phyloP scores from a whole-genome alignment of 1,140 invertebrate genomes.

The Macrostomum lignano region DNA sequence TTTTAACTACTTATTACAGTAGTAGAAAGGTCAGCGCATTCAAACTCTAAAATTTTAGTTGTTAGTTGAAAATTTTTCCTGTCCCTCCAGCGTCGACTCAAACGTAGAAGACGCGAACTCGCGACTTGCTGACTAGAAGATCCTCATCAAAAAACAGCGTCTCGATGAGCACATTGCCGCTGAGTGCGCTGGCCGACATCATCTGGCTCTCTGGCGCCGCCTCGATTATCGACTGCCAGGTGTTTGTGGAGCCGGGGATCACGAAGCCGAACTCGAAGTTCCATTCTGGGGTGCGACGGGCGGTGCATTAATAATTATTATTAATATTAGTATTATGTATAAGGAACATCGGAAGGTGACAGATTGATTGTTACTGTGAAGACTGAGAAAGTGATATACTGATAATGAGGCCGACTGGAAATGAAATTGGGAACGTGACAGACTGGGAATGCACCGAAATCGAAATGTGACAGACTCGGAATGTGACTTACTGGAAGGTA shows the following conservation, averaged over 20 bases:
- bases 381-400: too few species aligned
- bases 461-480: too few species aligned
- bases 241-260: slow-evolving; percentile 89
- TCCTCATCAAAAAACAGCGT: slow-evolving; percentile 92
- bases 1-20: too few species aligned
- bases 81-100: slow-evolving; percentile 28
- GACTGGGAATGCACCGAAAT: too few species aligned
- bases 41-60: background rate
- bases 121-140: slow-evolving; percentile 66
- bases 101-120: slow-evolving; percentile 75
- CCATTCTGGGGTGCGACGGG: slow-evolving; percentile 61
- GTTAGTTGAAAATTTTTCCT: background rate
- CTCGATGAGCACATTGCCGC: slow-evolving; percentile 91
- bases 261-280: slow-evolving; percentile 97
- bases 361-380: too few species aligned
- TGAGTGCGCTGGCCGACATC: slow-evolving; percentile 85
- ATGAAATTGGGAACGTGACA: too few species aligned
- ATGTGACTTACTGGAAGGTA: too few species aligned
- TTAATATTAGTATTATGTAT: too few species aligned
- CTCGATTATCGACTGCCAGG: slow-evolving; percentile 90
- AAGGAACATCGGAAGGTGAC: too few species aligned
- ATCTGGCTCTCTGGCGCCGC: slow-evolving; percentile 95
- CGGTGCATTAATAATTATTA: slow-evolving; percentile 31
- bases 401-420: too few species aligned
- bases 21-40: too few species aligned